phyloP scores from a whole-genome alignment of 2,797 vertebrate genomes.

The Morelia viridis region DNA sequence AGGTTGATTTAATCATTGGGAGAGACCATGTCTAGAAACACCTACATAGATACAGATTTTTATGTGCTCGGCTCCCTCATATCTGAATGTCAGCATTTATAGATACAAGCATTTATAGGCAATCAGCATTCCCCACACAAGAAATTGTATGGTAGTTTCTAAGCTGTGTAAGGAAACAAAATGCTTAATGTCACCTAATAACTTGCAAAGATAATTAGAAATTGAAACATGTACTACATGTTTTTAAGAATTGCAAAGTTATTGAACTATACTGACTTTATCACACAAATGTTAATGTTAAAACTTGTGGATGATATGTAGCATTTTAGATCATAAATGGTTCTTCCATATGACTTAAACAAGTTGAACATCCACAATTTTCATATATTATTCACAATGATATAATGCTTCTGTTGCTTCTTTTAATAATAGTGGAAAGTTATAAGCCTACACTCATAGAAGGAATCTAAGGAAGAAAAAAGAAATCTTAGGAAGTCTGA shows the following conservation, averaged over 20 bases:
- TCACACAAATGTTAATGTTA: neutral
- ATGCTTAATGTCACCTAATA: neutral
- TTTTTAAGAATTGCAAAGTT: neutral
- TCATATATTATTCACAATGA: neutral
- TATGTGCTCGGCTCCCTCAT: neutral
- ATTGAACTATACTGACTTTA: neutral
- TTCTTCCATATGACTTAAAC: neutral
- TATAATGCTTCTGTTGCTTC: constrained; percentile 34
- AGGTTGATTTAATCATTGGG: neutral
- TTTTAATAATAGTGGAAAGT: constrained; percentile 19
- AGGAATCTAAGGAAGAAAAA: neutral
- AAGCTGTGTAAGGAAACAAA: neutral
- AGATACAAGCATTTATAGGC: neutral
- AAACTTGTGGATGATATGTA: neutral
- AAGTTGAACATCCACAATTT: constrained; percentile 4
- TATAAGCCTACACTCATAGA: neutral
- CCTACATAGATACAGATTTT: neutral
- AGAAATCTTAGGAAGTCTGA: constrained; percentile 49
- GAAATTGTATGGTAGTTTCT: neutral
- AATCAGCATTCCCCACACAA: neutral
- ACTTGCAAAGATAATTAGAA: neutral
- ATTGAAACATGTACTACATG: neutral
- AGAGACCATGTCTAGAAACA: neutral
- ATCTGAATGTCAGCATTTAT: neutral
- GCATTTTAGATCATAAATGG: neutral